These are phyloP conservation scores for Drosophila mauritiana DNA, from an alignment of 1,140 invertebrate genomes.

Conservation along the genomic window DNA sequence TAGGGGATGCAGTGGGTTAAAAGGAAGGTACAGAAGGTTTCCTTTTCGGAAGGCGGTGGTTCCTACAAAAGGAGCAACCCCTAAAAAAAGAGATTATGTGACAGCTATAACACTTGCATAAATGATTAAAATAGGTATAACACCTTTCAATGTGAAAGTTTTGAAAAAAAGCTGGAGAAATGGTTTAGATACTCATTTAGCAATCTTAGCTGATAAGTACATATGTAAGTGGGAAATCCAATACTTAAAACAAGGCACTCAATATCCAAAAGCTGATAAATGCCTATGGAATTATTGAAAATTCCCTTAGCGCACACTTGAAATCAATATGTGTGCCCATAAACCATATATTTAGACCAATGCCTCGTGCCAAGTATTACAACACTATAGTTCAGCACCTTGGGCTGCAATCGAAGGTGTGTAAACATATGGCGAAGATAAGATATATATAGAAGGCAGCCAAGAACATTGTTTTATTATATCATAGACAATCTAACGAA, in stretches of 20 bases:
- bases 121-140: conserved; percentile 6
- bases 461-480: conserved; percentile 24
- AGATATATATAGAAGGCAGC: conserved; percentile 40
- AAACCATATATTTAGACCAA: conserved; percentile 28
- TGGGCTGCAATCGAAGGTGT: conserved; percentile 21
- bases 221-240: not conserved
- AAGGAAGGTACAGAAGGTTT: not conserved
- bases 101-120: conserved; percentile 12
- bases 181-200: too few relatives aligned
- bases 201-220: not conserved
- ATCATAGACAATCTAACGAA: conserved; percentile 15
- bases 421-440: conserved; percentile 42
- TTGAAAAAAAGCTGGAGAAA: not conserved
- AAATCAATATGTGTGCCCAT: conserved; percentile 28
- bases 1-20: conserved; percentile 15
- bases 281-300: conserved; percentile 5
- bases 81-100: conserved; percentile 1
- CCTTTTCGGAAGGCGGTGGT: conserved; percentile 24
- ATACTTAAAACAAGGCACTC: not conserved
- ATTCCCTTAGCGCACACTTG: conserved; percentile 16
- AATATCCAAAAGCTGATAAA: not conserved
- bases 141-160: not conserved
- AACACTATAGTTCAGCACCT: conserved; percentile 18
- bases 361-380: conserved; percentile 39
- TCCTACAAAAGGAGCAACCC: conserved; percentile 8